Base-by-base conservation (phyloP, 2,797 vertebrate species). In the Sciaenops ocellatus region DNA sequence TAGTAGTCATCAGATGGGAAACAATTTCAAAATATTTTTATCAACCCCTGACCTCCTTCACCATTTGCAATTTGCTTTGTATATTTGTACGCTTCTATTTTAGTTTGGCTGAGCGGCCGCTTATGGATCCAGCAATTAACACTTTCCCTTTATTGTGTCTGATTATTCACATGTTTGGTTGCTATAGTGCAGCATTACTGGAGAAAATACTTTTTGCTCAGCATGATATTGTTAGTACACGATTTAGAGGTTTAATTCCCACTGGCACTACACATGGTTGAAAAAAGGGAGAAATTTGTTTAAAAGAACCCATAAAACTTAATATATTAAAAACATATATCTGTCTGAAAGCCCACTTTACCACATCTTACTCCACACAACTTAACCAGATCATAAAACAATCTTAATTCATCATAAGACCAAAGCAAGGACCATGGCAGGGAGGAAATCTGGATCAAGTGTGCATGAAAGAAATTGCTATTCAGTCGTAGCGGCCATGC, bases 401-500 rank as follows among this genome's bases (percentile, higher is more conserved):
- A 60, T 64, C 3, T 7, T 46, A 17, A 47, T 9, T 79, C 16
- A 56, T 48, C 26, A 34, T 16, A 56, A 18, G 6, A 30, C 30
- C 34, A 38, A 8, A 38, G 34, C 34, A 38, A 38, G 2, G 34
- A 38, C 34, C 34, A 38, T 8, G 2, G 34, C 34, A 38, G 8
- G 9, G 34, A 38, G 34, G 34, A 38, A 38, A 8, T 77, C 24
- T 38, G 50, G 30, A 71, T 80, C n/a, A 41, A 48, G 50, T n/a
- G 10, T 22, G 59, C 52, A 46, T 44, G 15, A 60, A 64, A 68
- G 22, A 65, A 60, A 75, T 71, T 67, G 57, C 76, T 73, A 62
- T 74, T 84, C 65, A 76, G 60, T 60, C 48, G 48, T 64, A 51
- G 73, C 67, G 62, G 22, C 48, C 57, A 76, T 57, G 67, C 73